A percentile compares a stretch with the other conserved stretches of the same genome.
Conservation (phyloP, 1,140 invertebrate species). For the Calosoma granatense region DNA sequence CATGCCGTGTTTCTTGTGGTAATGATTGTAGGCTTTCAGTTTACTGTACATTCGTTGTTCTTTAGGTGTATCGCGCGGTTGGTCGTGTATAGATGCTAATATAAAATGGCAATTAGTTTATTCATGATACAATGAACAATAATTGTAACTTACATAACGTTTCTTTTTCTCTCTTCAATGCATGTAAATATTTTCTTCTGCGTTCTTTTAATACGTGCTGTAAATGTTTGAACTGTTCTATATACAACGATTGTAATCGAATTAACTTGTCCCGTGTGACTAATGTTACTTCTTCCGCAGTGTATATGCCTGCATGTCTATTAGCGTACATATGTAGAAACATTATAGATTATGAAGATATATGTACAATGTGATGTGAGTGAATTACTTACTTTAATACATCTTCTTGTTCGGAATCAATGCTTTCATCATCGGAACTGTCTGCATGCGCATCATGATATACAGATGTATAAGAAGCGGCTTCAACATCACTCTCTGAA, state of each 20-base stretch:
- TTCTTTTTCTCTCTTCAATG: constrained; percentile 67
- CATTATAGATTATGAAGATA: constrained; percentile 1
- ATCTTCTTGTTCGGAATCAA: constrained; percentile 69
- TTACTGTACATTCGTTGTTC: constrained; percentile 69
- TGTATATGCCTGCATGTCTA: constrained; percentile 78
- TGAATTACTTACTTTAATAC: constrained; percentile 51
- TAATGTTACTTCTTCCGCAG: constrained; percentile 73
- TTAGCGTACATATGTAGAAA: constrained; percentile 27
- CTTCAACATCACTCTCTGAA: constrained; percentile 60
- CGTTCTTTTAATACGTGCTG: constrained; percentile 62
- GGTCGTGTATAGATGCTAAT: constrained; percentile 46
- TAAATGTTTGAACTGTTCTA: constrained; percentile 69
- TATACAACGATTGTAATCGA: constrained; percentile 70
- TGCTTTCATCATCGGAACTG: constrained; percentile 64
- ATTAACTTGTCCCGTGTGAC: constrained; percentile 68
- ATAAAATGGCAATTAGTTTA: constrained; percentile 6
- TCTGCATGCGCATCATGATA: constrained; percentile 54
- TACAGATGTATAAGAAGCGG: constrained; percentile 50
- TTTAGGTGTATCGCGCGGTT: constrained; percentile 52
- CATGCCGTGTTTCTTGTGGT: constrained; percentile 62
- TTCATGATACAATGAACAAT: not conserved
- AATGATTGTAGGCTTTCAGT: constrained; percentile 68
- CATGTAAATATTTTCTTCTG: constrained; percentile 60
- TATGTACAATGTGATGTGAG: no score
- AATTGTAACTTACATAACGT: constrained; percentile 54